Evolutionary conservation across 2,888 invertebrate genomes (phyloP).

Genomic region (Tuberolachnus salignus): DNA sequence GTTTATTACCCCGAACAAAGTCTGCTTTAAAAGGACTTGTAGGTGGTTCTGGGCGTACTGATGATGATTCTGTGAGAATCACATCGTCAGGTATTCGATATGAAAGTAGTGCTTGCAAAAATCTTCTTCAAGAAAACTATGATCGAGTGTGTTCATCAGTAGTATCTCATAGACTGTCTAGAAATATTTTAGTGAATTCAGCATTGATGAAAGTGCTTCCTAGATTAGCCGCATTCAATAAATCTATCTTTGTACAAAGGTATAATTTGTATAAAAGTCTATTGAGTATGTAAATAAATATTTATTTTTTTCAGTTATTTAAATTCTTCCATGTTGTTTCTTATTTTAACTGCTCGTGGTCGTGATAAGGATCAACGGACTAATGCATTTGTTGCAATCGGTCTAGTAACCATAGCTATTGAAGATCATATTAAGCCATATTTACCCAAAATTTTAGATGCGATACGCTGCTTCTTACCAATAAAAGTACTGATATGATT

Average conservation of each 20-base stretch:
- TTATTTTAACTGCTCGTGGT: conserved; percentile 77
- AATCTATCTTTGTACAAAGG: conserved; percentile 76
- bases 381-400: conserved; percentile 87
- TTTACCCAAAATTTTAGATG: conserved; percentile 84
- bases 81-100: conserved; percentile 58
- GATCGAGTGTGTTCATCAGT: conserved; percentile 80
- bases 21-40: conserved; percentile 64
- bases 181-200: conserved; percentile 83
- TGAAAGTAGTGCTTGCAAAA: conserved; percentile 80
- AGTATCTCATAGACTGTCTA: conserved; percentile 76
- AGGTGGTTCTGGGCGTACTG: conserved; percentile 47
- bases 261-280: conserved; percentile 56
- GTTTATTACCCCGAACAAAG: conserved; percentile 68
- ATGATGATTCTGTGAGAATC: conserved; percentile 46
- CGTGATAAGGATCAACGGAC: conserved; percentile 81
- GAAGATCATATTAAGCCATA: conserved; percentile 80
- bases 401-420: conserved; percentile 87
- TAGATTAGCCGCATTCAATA: conserved; percentile 90
- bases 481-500: conserved; percentile 62
- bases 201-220: conserved; percentile 86
- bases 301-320: conserved; percentile 66
- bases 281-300: neutral
- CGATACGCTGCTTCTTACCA: conserved; percentile 78
- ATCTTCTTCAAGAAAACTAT: conserved; percentile 82
- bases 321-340: conserved; percentile 75